Evolutionary conservation across 2,888 invertebrate species (phyloP), one percentile per base, ranked within the genome.

Genomic region (Caenorhabditis virilis): DNA sequence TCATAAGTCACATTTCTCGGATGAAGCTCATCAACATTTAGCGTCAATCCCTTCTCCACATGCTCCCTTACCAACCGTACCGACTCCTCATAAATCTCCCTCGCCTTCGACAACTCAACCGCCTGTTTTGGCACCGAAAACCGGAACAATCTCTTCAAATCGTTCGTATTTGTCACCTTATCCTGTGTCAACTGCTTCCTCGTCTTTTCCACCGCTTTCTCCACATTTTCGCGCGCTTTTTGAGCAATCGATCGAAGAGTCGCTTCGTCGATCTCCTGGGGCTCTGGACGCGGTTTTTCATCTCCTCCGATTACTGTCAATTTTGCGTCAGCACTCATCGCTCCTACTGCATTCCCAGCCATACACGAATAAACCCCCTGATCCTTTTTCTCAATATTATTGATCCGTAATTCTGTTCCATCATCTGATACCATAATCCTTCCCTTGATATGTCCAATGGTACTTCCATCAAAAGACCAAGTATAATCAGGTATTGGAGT

Each of bases 21-120:
- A 16, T 76, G 69, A 26, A 81, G 50, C 25, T 78, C 72, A 23
- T 69, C 43, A 0, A 78, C 73, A 22, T 64, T 64, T 7, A 82
- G 64, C n/a, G 36, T 56, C 49, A 47, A 35, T 57, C 78, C 92
- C 25, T 87, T 86, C 75, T 82, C 75, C 0, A 93, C 89, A 82
- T 91, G 91, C 63, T 89, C 88, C 71, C 90, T 88, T 4, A 98
- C 90, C 79, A 93, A 91, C 9, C 91, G 88, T 67, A 97, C 86
- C 0, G 95, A 91, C 76, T 93, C 88, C 84, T 98, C 97, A 84
- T 95, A 97, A 69, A 97, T 90, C 87, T 98, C 97, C 0, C 95
- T 92, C 0, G 97, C 91, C 61, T 92, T 88, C 0, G 94, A 94
- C 38, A 94, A 85, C 83, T 92, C 91, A 60, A 94, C 83, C 0